These are phyloP conservation scores for Dufourea novaeangliae DNA, from an alignment of 1,140 invertebrate species.

Conservation along the genomic window DNA sequence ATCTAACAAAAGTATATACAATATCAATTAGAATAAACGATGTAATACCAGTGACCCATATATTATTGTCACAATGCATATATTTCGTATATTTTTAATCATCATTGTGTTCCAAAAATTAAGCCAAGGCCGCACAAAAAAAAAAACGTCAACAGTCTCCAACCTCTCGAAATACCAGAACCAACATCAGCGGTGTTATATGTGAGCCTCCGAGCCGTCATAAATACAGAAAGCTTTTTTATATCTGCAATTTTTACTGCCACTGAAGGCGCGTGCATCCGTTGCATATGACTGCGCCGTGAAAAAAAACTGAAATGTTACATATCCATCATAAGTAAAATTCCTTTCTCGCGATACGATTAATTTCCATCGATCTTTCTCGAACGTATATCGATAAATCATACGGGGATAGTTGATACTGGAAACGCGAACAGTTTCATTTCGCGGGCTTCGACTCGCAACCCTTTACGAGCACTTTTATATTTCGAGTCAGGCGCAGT, in stretches of 20 bases:
- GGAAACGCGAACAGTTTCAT: neutral
- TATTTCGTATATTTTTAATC: too few species aligned
- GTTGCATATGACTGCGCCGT: neutral
- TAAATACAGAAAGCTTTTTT: conserved; percentile 18
- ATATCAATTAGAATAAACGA: too few species aligned
- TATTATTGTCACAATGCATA: too few species aligned
- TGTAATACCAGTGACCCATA: too few species aligned
- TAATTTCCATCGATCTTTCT: neutral
- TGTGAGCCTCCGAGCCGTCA: neutral
- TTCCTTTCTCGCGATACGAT: neutral
- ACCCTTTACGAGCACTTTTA: conserved; percentile 17
- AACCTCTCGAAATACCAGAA: neutral
- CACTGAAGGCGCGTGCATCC: neutral
- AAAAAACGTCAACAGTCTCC: neutral
- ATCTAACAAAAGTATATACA: too few species aligned
- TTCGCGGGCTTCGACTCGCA: neutral
- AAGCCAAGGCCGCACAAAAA: too few species aligned
- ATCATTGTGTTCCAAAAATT: too few species aligned
- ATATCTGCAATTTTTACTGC: neutral
- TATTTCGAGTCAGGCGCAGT: conserved; percentile 2
- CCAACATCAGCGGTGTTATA: neutral
- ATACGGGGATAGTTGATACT: neutral
- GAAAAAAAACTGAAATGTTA: too few species aligned
- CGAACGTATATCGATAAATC: neutral
- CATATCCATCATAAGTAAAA: neutral